Percentiles rank a stretch among this genome's conserved stretches.
Conservation (phyloP, 1,140 invertebrate genomes). For the Bombus confusus region DNA sequence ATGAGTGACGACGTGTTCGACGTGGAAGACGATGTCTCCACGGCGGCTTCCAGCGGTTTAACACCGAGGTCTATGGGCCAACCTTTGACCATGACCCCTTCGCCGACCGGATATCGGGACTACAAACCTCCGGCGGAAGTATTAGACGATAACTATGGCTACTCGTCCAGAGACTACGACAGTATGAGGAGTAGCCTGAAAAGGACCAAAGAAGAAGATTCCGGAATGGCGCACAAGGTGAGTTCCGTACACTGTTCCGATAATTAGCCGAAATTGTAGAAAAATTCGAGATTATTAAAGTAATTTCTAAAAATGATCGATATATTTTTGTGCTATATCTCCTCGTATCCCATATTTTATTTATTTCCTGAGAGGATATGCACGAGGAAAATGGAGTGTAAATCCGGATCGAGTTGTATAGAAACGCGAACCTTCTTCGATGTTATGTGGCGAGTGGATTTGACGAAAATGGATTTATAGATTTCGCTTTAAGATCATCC, state of each 20-base stretch:
- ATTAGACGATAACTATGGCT: constrained; percentile 76
- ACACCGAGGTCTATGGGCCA: constrained; percentile 51
- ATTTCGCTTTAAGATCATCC: too few relatives aligned
- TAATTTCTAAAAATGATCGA: too few relatives aligned
- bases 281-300: not conserved
- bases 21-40: constrained; percentile 78
- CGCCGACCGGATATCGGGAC: constrained; percentile 90
- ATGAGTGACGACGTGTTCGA: constrained; percentile 93
- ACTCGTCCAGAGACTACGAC: constrained; percentile 58
- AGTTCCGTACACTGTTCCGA: not conserved
- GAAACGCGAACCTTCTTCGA: not conserved
- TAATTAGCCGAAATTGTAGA: not conserved
- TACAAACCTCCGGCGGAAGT: constrained; percentile 89
- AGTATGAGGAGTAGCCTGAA: constrained; percentile 52
- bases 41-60: constrained; percentile 49
- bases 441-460: not conserved
- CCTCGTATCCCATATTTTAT: too few relatives aligned
- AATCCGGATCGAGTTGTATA: too few relatives aligned
- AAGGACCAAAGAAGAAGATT: constrained; percentile 80
- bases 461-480: too few relatives aligned
- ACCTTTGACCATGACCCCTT: constrained; percentile 82
- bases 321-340: too few relatives aligned
- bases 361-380: too few relatives aligned
- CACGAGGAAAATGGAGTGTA: too few relatives aligned
- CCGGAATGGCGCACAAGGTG: constrained; percentile 86